Evolutionary conservation across 2,113 vertebrate genomes (phyloP).

Genomic region (Echinops telfairi): DNA sequence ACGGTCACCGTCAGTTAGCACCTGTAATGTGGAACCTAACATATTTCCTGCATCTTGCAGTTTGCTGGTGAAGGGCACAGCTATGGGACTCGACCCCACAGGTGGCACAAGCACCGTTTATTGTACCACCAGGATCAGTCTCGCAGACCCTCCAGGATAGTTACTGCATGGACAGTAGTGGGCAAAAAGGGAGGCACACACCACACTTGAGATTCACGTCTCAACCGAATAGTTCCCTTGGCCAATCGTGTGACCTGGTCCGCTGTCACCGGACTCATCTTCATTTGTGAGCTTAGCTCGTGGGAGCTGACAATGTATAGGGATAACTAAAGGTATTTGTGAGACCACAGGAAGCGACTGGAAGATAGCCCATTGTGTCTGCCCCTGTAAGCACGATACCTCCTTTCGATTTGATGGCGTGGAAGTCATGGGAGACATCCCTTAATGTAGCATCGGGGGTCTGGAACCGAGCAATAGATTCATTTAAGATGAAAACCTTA

Average conservation of each 20-base stretch:
- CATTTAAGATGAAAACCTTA: background rate
- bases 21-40: conserved; percentile 34
- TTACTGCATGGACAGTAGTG: too few species aligned
- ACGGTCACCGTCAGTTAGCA: conserved; percentile 27
- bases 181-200: background rate
- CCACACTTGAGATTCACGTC: background rate
- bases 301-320: background rate
- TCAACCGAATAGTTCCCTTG: background rate
- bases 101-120: too few species aligned
- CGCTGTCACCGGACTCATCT: background rate
- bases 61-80: too few species aligned
- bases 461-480: background rate
- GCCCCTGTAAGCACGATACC: background rate
- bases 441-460: background rate
- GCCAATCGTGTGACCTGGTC: background rate
- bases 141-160: too few species aligned
- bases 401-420: background rate
- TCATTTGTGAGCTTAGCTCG: background rate
- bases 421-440: background rate
- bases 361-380: background rate
- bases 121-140: too few species aligned
- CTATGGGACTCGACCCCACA: too few species aligned
- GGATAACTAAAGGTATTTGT: background rate
- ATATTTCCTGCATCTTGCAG: background rate
- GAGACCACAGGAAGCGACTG: background rate